Conservation (phyloP, 2,797 vertebrate species). For the Anguilla megastoma region DNA sequence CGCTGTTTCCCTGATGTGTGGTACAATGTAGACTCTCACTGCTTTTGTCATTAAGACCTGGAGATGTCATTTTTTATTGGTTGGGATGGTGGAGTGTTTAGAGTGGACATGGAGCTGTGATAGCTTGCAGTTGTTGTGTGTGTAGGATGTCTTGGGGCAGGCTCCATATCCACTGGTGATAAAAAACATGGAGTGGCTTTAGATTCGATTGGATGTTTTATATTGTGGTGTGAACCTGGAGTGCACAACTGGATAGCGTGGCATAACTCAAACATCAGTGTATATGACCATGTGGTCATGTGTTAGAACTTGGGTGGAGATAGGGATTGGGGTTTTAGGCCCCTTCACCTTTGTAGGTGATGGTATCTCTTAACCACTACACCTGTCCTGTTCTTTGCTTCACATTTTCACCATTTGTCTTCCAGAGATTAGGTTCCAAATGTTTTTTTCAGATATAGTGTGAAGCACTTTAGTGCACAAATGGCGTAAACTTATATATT, state of each 20-base stretch:
- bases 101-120: constrained; percentile 18
- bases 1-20: neutral
- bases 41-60: neutral
- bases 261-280: neutral
- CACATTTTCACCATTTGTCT: constrained; percentile 15
- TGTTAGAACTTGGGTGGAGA: neutral
- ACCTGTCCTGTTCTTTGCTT: neutral
- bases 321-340: neutral
- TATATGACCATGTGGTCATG: neutral
- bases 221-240: neutral
- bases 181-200: neutral
- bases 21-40: neutral
- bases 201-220: neutral
- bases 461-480: neutral
- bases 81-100: constrained; percentile 14
- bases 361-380: neutral
- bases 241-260: neutral
- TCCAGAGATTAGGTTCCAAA: constrained; percentile 22
- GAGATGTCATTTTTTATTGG: neutral
- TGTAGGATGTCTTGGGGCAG: neutral
- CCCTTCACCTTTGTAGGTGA: neutral
- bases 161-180: neutral
- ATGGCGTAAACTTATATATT: neutral
- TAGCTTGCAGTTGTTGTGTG: constrained; percentile 2
- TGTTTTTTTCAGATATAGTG: neutral